These are phyloP conservation scores for Ptilodon capucinus DNA, from an alignment of 2,888 invertebrate species.

Conservation along the genomic window DNA sequence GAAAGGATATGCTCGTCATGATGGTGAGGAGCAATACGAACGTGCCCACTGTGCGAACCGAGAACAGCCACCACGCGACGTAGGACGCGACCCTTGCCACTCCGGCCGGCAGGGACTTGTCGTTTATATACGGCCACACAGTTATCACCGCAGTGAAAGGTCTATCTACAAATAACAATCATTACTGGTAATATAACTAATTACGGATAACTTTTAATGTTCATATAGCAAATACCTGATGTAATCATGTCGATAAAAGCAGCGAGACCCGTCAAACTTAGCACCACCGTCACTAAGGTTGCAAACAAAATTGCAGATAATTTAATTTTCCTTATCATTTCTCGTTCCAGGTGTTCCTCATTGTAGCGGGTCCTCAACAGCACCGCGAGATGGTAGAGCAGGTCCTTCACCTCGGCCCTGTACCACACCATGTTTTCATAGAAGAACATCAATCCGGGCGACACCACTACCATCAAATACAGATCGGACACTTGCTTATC, in stretches of 20 bases:
- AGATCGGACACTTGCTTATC: constrained; percentile 17
- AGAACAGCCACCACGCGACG: constrained; percentile 38
- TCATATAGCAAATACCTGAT: no score
- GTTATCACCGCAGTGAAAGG: constrained; percentile 40
- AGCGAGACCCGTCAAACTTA: not conserved
- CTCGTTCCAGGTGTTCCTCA: constrained; percentile 8
- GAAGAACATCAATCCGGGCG: constrained; percentile 8
- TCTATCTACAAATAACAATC: no score
- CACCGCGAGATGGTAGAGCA: constrained; percentile 5
- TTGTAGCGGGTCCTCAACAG: constrained; percentile 11
- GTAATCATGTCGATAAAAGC: constrained; percentile 4
- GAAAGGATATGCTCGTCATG: constrained; percentile 36
- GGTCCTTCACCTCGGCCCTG: constrained; percentile 2
- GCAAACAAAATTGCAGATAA: not conserved
- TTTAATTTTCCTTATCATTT: constrained; percentile 11
- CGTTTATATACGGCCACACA: constrained; percentile 39
- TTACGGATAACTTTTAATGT: no score
- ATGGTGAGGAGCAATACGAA: constrained; percentile 27
- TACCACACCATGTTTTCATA: constrained; percentile 8
- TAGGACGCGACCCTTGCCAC: constrained; percentile 27
- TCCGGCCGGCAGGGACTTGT: constrained; percentile 22
- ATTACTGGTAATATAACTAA: no score
- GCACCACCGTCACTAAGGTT: not conserved
- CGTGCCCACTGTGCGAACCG: constrained; percentile 17
- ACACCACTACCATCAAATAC: constrained; percentile 7